phyloP scores from a whole-genome alignment of 1,140 invertebrate genomes.

The Homarus americanus region DNA sequence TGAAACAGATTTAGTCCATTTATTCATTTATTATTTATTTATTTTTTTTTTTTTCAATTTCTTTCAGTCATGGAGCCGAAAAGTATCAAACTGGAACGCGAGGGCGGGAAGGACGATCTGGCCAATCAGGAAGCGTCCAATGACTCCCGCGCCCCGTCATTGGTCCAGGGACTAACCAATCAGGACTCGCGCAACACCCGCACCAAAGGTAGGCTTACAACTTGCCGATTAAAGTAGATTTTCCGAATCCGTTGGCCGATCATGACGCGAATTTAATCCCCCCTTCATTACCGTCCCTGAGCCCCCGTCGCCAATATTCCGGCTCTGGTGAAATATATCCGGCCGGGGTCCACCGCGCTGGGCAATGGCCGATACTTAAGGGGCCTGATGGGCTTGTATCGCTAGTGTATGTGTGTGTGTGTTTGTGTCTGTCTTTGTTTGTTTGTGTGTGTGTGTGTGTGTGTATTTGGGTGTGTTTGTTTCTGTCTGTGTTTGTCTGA shows the following conservation, averaged over 20 bases:
- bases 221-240: slow-evolving; percentile 57
- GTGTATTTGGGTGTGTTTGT: too few species aligned
- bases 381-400: too few species aligned
- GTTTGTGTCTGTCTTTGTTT: too few species aligned
- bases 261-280: slow-evolving; percentile 53
- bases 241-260: slow-evolving; percentile 41
- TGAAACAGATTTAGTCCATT: too few species aligned
- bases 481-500: too few species aligned
- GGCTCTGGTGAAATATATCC: slow-evolving; percentile 22
- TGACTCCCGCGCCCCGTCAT: slow-evolving; percentile 32
- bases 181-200: slow-evolving; percentile 43
- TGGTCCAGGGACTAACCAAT: slow-evolving; percentile 49
- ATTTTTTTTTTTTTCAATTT: too few species aligned
- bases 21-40: too few species aligned
- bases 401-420: too few species aligned
- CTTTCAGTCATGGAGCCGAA: slow-evolving; percentile 44
- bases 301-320: slow-evolving; percentile 6
- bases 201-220: slow-evolving; percentile 56
- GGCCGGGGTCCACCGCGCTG: neutral
- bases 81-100: slow-evolving; percentile 39
- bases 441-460: too few species aligned
- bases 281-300: slow-evolving; percentile 46
- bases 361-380: too few species aligned
- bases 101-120: slow-evolving; percentile 35
- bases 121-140: slow-evolving; percentile 43